Percentiles rank a stretch among this genome's conserved stretches.
phyloP scores from a whole-genome alignment of 2,113 vertebrate species.

The Okapia johnstoni region DNA sequence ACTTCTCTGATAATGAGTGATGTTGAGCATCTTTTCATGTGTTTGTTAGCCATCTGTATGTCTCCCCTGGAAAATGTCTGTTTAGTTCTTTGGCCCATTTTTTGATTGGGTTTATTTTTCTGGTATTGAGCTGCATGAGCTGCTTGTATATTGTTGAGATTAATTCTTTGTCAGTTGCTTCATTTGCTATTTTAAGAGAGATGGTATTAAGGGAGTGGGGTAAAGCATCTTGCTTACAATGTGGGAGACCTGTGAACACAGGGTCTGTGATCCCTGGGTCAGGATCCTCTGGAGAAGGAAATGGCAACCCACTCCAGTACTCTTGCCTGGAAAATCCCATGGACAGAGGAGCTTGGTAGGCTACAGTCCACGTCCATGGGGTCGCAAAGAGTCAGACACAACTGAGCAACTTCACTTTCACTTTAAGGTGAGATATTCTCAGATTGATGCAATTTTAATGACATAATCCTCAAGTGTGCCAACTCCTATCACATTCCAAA shows the following conservation, averaged over 20 bases:
- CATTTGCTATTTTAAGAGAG: background rate
- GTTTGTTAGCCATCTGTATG: background rate
- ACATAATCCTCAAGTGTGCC: background rate
- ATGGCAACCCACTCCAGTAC: too few relatives aligned
- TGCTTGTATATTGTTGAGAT: background rate
- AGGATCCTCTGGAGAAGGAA: too few relatives aligned
- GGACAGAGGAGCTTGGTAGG: too few relatives aligned
- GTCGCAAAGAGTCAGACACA: too few relatives aligned
- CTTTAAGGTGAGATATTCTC: background rate
- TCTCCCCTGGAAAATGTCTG: background rate
- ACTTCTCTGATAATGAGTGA: background rate
- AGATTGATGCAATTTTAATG: constrained; percentile 25
- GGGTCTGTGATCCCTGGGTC: too few relatives aligned
- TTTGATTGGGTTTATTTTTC: background rate
- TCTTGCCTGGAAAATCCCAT: too few relatives aligned
- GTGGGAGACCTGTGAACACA: too few relatives aligned
- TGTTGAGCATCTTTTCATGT: background rate
- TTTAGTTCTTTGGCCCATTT: background rate
- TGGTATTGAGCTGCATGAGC: background rate
- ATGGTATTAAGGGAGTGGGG: too few relatives aligned
- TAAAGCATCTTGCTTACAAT: too few relatives aligned
- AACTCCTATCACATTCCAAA: background rate
- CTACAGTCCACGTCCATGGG: too few relatives aligned
- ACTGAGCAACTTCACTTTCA: too few relatives aligned
- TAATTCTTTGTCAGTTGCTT: background rate